Conservation (phyloP, 1,140 invertebrate genomes). For the Maniola jurtina region DNA sequence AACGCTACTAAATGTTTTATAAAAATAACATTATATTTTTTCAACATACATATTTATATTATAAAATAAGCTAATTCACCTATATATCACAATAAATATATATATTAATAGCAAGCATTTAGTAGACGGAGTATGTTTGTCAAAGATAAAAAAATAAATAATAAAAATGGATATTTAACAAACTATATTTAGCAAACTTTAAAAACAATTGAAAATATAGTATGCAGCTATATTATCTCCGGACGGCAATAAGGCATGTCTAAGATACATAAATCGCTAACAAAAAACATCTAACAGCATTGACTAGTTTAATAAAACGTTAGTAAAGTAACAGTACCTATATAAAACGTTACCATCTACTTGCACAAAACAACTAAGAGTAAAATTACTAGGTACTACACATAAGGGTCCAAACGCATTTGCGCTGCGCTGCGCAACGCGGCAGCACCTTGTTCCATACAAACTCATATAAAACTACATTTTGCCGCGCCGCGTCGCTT, state of each 20-base stretch:
- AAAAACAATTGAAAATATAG: neutral
- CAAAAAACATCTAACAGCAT: slow-evolving; percentile 10
- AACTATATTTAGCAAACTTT: slow-evolving; percentile 5
- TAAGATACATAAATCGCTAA: slow-evolving; percentile 10
- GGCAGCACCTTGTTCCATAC: too few species aligned
- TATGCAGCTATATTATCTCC: slow-evolving; percentile 7
- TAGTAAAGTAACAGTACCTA: neutral
- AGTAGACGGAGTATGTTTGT: slow-evolving; percentile 27
- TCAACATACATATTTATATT: neutral
- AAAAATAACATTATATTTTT: neutral
- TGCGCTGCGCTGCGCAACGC: too few species aligned
- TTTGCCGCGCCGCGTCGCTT: too few species aligned
- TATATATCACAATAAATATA: slow-evolving; percentile 17
- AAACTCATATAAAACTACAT: too few species aligned
- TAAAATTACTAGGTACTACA: neutral
- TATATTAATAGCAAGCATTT: slow-evolving; percentile 17
- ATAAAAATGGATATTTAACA: slow-evolving; percentile 6
- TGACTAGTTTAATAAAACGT: slow-evolving; percentile 19
- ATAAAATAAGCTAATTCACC: neutral
- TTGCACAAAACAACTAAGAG: neutral
- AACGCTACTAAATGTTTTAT: neutral
- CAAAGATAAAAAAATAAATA: slow-evolving; percentile 13
- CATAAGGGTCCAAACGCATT: too few species aligned
- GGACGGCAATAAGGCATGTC: slow-evolving; percentile 21
- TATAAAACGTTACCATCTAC: slow-evolving; percentile 8